phyloP scores from a whole-genome alignment of 2,888 invertebrate species.

The Vandiemenella viatica region DNA sequence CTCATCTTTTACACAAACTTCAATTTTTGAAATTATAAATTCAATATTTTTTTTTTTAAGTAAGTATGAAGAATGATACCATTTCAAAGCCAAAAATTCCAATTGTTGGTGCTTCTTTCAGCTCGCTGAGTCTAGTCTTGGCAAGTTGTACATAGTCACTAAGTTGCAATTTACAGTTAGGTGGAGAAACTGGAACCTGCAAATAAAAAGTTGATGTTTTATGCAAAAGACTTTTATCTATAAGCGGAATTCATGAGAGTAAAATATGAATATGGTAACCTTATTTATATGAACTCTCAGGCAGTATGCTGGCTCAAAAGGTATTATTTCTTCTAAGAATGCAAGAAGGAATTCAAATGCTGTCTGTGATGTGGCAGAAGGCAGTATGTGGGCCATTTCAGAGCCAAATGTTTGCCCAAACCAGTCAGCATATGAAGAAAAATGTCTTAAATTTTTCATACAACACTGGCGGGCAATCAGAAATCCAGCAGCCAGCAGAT shows the following conservation, averaged over 20 bases:
- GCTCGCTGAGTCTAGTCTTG: neutral
- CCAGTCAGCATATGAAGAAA: neutral
- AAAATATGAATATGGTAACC: no score
- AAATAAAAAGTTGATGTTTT: no score
- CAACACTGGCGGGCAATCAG: neutral
- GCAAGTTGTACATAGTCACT: neutral
- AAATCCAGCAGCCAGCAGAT: neutral
- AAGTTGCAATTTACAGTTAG: neutral
- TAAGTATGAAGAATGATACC: no score
- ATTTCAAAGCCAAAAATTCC: slow-evolving; percentile 1
- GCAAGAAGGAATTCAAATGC: neutral
- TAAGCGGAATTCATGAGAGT: neutral
- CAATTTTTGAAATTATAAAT: no score
- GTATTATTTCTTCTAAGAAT: neutral
- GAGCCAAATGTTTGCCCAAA: neutral
- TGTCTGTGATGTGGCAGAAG: neutral
- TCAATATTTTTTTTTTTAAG: no score
- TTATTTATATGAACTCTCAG: neutral
- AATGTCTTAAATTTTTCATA: neutral
- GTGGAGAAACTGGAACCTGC: neutral
- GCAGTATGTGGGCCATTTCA: neutral
- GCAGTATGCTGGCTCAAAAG: neutral
- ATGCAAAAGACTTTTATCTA: no score
- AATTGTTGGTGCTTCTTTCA: neutral
- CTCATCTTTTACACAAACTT: no score